phyloP scores from a whole-genome alignment of 2,888 invertebrate species.

The Epistrophella euchroma region DNA sequence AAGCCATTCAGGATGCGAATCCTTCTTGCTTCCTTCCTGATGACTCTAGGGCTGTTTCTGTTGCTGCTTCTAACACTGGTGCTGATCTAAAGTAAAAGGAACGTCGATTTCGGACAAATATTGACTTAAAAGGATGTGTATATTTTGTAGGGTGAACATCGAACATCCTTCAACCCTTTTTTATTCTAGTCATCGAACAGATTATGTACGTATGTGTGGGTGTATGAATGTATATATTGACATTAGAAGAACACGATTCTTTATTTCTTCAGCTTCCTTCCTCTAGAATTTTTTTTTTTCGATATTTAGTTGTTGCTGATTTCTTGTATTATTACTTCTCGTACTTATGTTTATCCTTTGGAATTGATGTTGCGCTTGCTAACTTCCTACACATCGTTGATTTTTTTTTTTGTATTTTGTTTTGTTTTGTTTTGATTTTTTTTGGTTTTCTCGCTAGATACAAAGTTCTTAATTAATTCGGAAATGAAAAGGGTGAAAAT shows the following conservation, averaged over 20 bases:
- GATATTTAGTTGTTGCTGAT: conserved; percentile 18
- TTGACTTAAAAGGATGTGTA: conserved; percentile 72
- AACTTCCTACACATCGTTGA: conserved; percentile 38
- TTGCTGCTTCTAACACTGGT: not conserved
- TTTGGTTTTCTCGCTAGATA: conserved; percentile 26
- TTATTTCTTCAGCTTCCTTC: conserved; percentile 64
- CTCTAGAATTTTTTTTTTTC: conserved; percentile 7
- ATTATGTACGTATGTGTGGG: not conserved
- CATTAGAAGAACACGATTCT: conserved; percentile 70
- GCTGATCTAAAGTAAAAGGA: conserved; percentile 24
- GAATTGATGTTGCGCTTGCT: conserved; percentile 63
- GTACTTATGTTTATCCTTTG: conserved; percentile 58
- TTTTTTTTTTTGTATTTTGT: conserved; percentile 5
- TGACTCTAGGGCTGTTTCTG: conserved; percentile 41
- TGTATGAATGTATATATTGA: conserved; percentile 44
- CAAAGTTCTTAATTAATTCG: conserved; percentile 71
- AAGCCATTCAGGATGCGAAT: conserved; percentile 61
- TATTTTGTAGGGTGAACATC: conserved; percentile 54
- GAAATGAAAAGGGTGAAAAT: conserved; percentile 69
- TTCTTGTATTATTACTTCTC: conserved; percentile 39
- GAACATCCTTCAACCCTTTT: conserved; percentile 66
- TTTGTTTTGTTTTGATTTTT: not conserved
- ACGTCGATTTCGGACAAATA: conserved; percentile 72
- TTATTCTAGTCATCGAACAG: conserved; percentile 11
- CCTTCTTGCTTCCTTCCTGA: conserved; percentile 70